Percentiles rank a stretch among this genome's conserved stretches.
phyloP scores from a whole-genome alignment of 1,140 invertebrate species.

The Atta colombica region DNA sequence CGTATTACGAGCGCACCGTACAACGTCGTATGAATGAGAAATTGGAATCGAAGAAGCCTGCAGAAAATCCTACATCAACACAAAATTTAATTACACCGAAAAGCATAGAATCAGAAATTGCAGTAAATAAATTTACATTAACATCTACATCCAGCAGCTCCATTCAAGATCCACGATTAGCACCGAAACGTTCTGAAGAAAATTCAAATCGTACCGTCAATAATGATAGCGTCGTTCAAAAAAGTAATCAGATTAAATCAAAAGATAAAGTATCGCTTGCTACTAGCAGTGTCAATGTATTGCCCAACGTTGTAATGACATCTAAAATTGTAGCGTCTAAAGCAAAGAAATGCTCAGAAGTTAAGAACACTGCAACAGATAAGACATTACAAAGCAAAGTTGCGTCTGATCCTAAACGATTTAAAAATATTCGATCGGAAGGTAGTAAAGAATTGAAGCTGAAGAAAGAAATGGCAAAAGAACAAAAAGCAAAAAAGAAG shows the following conservation, averaged over 20 bases:
- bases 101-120: neutral
- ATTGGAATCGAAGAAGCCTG: constrained; percentile 27
- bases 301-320: neutral
- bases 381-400: constrained; percentile 10
- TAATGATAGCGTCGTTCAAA: neutral
- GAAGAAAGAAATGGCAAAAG: constrained; percentile 67
- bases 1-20: constrained; percentile 80
- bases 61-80: neutral
- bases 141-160: neutral
- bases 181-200: neutral
- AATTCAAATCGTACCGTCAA: neutral
- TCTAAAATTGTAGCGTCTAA: neutral
- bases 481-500: constrained; percentile 65
- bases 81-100: neutral
- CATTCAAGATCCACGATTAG: constrained; percentile 30
- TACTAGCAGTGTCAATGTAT: neutral
- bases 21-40: constrained; percentile 78
- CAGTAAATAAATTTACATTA: neutral
- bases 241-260: neutral
- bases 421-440: constrained; percentile 80
- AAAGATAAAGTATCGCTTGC: neutral
- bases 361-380: neutral
- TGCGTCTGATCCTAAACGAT: constrained; percentile 66
- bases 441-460: constrained; percentile 80
- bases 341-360: neutral